These are phyloP conservation scores for Drosophila micromelanica DNA, from an alignment of 1,140 invertebrate genomes.

Conservation along the genomic window DNA sequence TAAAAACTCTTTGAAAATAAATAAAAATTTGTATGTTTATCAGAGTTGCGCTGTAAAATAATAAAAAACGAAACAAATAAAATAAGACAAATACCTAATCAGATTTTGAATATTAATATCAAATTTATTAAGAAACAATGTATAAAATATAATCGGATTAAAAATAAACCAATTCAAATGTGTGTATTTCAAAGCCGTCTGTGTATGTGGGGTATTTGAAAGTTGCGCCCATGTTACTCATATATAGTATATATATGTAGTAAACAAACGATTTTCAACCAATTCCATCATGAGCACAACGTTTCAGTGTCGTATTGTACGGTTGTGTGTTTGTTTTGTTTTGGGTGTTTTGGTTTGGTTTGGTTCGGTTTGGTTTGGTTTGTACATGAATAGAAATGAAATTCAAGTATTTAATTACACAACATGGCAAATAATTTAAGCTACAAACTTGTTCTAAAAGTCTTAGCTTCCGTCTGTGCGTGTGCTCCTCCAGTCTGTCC, in stretches of 20 bases:
- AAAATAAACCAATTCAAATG: slow-evolving; percentile 29
- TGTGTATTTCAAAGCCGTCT: slow-evolving; percentile 62
- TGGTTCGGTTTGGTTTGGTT: slow-evolving; percentile 71
- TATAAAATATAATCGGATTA: slow-evolving; percentile 24
- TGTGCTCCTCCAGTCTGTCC: slow-evolving; percentile 94
- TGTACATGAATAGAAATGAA: slow-evolving; percentile 84
- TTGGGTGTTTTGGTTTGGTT: slow-evolving; percentile 52
- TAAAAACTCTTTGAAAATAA: slow-evolving; percentile 17
- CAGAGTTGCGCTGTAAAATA: slow-evolving; percentile 5
- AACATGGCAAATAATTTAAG: slow-evolving; percentile 85
- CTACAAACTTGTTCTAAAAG: slow-evolving; percentile 93
- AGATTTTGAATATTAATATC: slow-evolving; percentile 34
- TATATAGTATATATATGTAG: not conserved
- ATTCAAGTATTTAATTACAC: slow-evolving; percentile 85
- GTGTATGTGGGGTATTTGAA: slow-evolving; percentile 50
- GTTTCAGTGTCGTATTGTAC: slow-evolving; percentile 41
- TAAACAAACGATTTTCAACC: not conserved
- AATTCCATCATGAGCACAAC: slow-evolving; percentile 27
- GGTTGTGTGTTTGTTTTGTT: slow-evolving; percentile 18
- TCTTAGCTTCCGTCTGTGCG: slow-evolving; percentile 92
- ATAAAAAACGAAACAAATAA: slow-evolving; percentile 4
- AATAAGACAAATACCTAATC: slow-evolving; percentile 21
- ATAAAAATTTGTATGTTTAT: slow-evolving; percentile 13
- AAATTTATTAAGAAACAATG: slow-evolving; percentile 34
- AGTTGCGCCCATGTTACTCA: slow-evolving; percentile 26